Percentiles rank a stretch among this genome's conserved stretches.
Evolutionary conservation across 2,113 vertebrate genomes (phyloP).

Genomic region (Nibea albiflora): DNA sequence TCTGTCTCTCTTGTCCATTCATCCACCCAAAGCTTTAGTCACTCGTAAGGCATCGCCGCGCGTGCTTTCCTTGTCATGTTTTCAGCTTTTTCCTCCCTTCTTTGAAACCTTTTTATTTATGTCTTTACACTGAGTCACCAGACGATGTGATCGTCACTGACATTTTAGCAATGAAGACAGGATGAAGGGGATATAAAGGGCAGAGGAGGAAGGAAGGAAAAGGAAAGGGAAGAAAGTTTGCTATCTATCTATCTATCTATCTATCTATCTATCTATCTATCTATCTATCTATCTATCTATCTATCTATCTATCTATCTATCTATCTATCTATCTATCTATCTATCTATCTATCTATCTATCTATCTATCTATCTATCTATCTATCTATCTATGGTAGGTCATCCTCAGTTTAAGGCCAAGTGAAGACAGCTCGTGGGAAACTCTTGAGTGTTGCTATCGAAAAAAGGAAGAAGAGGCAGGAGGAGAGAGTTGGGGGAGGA

Average conservation of each 20-base stretch:
- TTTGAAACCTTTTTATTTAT: slow-evolving; percentile 61
- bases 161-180: slow-evolving; percentile 56
- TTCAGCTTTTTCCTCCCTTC: slow-evolving; percentile 39
- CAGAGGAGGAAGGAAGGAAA: background rate
- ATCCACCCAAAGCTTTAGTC: slow-evolving; percentile 74
- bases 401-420: slow-evolving; percentile 15
- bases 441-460: slow-evolving; percentile 49
- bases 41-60: slow-evolving; percentile 71
- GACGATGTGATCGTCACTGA: slow-evolving; percentile 61
- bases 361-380: slow-evolving; percentile 1
- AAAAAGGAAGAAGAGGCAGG: slow-evolving; percentile 47
- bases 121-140: slow-evolving; percentile 75
- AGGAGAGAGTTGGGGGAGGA: slow-evolving; percentile 23
- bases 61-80: slow-evolving; percentile 75
- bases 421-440: slow-evolving; percentile 67
- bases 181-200: slow-evolving; percentile 20
- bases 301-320: background rate
- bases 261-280: background rate
- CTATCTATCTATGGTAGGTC: background rate
- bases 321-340: background rate
- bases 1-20: slow-evolving; percentile 34
- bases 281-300: slow-evolving; percentile 2
- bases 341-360: background rate
- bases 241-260: too few species aligned
- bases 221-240: slow-evolving; percentile 10